A percentile compares a stretch with the other conserved stretches of the same genome.
Evolutionary conservation across 1,140 invertebrate species (phyloP).

Genomic region (Latrodectus geometricus): DNA sequence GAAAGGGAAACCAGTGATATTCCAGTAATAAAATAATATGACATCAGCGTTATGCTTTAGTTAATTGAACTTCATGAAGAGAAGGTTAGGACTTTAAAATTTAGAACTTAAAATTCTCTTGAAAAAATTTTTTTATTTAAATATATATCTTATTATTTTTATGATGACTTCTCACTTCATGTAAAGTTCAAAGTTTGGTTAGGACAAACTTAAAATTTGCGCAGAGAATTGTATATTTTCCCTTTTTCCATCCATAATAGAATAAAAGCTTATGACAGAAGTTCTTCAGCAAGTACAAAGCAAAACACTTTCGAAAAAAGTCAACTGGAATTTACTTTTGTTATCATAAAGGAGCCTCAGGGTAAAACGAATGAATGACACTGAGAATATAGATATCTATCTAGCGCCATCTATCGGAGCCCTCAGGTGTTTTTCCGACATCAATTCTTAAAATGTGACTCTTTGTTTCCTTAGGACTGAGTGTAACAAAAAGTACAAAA

Average conservation of each 20-base stretch:
- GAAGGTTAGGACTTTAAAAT: no score
- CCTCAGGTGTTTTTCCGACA: slow-evolving; percentile 47
- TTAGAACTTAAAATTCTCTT: no score
- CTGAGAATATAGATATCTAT: slow-evolving; percentile 31
- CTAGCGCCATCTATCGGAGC: slow-evolving; percentile 50
- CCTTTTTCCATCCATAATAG: neutral
- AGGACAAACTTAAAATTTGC: no score
- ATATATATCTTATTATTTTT: no score
- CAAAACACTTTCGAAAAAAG: slow-evolving; percentile 2
- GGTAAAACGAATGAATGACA: slow-evolving; percentile 15
- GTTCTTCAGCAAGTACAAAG: neutral
- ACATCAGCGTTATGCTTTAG: no score
- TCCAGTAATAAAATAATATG: no score
- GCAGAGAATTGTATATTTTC: neutral
- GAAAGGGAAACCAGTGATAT: no score
- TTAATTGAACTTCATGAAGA: no score
- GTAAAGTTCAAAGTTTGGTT: no score
- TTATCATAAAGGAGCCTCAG: slow-evolving; percentile 7
- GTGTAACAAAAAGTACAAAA: neutral
- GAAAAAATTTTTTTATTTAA: no score
- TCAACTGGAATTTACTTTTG: slow-evolving; percentile 6
- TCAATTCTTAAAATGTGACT: slow-evolving; percentile 37
- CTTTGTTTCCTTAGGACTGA: slow-evolving; percentile 35
- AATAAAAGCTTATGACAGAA: neutral
- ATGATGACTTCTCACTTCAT: no score